Conservation (phyloP, 1,140 invertebrate genomes). For the Vollenhovia emeryi region DNA sequence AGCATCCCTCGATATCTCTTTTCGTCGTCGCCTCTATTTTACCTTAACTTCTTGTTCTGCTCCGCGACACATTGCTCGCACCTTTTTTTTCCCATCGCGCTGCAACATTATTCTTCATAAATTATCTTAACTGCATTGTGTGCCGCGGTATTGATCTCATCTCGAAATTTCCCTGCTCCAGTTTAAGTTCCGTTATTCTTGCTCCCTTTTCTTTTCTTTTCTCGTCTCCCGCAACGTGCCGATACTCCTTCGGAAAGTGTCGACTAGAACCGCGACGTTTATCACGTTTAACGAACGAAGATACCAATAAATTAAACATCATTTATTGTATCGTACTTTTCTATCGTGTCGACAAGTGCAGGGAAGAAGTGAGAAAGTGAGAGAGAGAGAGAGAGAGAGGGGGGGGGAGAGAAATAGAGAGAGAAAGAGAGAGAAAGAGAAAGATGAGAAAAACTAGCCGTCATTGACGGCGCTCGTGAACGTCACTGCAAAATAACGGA, state of each 20-base stretch:
- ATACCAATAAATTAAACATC: background rate
- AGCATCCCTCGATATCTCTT: background rate
- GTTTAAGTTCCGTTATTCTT: background rate
- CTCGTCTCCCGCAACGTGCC: background rate
- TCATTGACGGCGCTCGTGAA: conserved; percentile 39
- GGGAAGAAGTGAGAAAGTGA: background rate
- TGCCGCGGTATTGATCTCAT: conserved; percentile 28
- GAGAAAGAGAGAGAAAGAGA: background rate
- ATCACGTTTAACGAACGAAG: background rate
- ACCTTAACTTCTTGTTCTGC: background rate
- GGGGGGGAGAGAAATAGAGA: background rate
- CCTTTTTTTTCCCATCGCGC: background rate
- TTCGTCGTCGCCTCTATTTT: background rate
- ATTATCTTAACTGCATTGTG: conserved; percentile 38
- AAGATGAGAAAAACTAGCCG: conserved; percentile 23
- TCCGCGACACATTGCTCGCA: background rate
- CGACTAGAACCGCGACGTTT: background rate
- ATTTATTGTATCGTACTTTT: conserved; percentile 35
- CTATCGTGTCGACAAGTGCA: background rate
- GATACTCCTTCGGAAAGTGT: background rate
- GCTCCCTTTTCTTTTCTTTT: background rate
- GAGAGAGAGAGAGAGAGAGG: background rate
- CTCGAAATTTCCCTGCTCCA: background rate
- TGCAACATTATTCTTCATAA: conserved; percentile 15
- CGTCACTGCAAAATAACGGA: conserved; percentile 58